phyloP scores from a whole-genome alignment of 2,797 vertebrate genomes.

The Spea hammondii region DNA sequence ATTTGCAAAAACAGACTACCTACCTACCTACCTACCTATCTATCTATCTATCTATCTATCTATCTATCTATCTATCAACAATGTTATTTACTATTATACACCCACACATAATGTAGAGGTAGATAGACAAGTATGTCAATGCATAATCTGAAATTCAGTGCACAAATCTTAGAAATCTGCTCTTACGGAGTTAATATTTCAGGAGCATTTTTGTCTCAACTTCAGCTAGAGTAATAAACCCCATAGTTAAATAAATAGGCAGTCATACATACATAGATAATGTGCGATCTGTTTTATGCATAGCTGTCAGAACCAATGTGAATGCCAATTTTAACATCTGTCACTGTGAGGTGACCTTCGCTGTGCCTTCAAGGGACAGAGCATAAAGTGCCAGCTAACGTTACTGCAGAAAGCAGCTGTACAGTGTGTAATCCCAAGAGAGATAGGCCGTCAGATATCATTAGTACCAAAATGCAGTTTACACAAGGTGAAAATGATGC shows the following conservation, averaged over 20 bases:
- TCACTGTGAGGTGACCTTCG: neutral
- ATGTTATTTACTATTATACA: no score
- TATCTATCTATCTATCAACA: no score
- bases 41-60: no score
- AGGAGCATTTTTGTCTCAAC: no score
- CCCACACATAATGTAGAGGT: no score
- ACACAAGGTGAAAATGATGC: neutral
- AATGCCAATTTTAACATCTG: neutral
- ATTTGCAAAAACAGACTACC: no score
- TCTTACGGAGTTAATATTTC: no score
- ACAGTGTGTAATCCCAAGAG: neutral
- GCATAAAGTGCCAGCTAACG: conserved; percentile 7
- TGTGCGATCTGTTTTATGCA: neutral
- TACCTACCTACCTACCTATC: no score
- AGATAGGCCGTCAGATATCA: neutral
- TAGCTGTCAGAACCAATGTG: neutral
- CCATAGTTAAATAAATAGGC: neutral
- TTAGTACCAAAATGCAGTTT: neutral
- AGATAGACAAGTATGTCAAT: no score
- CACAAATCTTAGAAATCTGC: no score
- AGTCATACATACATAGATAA: neutral
- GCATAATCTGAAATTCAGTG: no score
- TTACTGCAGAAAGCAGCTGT: neutral
- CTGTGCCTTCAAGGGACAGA: neutral
- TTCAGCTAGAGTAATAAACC: no score